phyloP scores from a whole-genome alignment of 2,797 vertebrate species.

The Malurus leucopterus region DNA sequence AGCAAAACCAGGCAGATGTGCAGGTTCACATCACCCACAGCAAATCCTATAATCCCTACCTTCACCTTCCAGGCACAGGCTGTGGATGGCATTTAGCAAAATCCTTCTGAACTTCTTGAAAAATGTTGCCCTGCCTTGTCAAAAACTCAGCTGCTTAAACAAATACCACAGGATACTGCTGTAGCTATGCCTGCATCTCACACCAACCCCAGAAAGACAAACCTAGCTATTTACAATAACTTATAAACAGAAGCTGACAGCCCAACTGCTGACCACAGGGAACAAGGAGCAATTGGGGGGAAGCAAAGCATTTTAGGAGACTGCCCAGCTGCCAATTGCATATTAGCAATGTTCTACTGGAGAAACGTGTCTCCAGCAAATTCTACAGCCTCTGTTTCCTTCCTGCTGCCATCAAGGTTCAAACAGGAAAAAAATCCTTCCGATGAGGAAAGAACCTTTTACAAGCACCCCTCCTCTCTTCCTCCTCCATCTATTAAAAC shows the following conservation, averaged over 20 bases:
- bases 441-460: not conserved
- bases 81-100: not conserved
- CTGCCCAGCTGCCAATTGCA: not conserved
- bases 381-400: not conserved
- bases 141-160: not conserved
- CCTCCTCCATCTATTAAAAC: not conserved
- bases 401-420: not conserved
- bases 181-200: not conserved
- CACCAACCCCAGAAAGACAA: not conserved
- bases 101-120: not conserved
- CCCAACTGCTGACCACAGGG: not conserved
- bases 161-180: not conserved
- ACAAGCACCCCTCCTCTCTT: not conserved
- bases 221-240: not conserved
- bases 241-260: not conserved
- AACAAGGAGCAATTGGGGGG: not conserved
- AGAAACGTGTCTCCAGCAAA: fast-evolving
- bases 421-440: not conserved
- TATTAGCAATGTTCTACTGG: not conserved
- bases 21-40: not conserved
- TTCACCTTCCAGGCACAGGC: not conserved
- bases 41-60: not conserved
- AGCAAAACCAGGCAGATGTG: not conserved
- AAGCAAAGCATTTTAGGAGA: not conserved
- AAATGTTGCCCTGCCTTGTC: not conserved